Conservation (phyloP, 2,113 vertebrate genomes). For the Catharus fuscescens region DNA sequence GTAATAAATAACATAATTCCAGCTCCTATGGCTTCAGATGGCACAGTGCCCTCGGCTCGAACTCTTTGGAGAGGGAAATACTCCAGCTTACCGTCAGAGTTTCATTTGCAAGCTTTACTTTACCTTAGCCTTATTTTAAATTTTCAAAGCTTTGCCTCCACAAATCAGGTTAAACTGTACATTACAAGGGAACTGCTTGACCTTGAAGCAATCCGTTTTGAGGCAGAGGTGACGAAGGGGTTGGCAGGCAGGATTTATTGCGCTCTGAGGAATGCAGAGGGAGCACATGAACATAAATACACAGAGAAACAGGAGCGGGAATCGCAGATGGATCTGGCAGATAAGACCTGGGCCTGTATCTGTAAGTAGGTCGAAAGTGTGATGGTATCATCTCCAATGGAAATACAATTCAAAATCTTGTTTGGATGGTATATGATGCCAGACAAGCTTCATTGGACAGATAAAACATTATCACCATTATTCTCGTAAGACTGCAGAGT, state of each 20-base stretch:
- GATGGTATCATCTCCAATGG: conserved; percentile 23
- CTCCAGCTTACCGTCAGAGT: conserved; percentile 54
- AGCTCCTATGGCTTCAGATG: conserved; percentile 32
- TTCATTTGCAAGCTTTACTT: conserved; percentile 72
- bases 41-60: conserved; percentile 50
- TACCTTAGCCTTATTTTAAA: conserved; percentile 71
- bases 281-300: conserved; percentile 63
- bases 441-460: conserved; percentile 33
- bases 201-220: conserved; percentile 73
- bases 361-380: conserved; percentile 50
- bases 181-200: conserved; percentile 70
- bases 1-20: conserved; percentile 42
- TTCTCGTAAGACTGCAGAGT: conserved; percentile 18
- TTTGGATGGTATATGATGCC: conserved; percentile 28
- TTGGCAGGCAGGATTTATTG: conserved; percentile 69
- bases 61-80: conserved; percentile 42
- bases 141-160: conserved; percentile 68
- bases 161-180: conserved; percentile 77
- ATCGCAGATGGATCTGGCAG: conserved; percentile 58
- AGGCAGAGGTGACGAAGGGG: conserved; percentile 65
- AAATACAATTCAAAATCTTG: conserved; percentile 41
- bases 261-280: conserved; percentile 40
- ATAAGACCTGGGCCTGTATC: conserved; percentile 51
- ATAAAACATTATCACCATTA: conserved; percentile 54
- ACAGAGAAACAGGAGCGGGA: conserved; percentile 57